phyloP scores from a whole-genome alignment of 2,888 invertebrate genomes.

The Stenolophus ochropezus region DNA sequence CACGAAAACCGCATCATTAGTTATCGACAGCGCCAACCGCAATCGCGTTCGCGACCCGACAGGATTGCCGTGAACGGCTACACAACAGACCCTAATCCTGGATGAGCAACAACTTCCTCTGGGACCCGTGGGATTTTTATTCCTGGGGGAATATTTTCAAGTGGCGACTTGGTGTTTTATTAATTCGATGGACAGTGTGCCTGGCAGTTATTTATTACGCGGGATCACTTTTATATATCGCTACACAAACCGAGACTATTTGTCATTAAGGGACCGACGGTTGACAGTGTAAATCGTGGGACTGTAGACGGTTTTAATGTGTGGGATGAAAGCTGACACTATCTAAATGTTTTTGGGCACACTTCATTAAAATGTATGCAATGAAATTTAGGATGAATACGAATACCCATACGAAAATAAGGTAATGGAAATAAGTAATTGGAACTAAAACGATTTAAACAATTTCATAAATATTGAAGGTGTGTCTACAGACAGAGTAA shows the following conservation, averaged over 20 bases:
- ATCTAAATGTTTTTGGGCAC: constrained; percentile 7
- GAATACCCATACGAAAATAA: no score
- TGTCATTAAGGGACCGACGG: constrained; percentile 10
- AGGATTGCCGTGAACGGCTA: not conserved
- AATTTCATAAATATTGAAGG: not conserved
- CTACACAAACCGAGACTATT: constrained; percentile 14
- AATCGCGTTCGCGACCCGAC: constrained; percentile 1
- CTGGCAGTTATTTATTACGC: constrained; percentile 30
- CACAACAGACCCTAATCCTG: not conserved
- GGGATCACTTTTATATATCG: constrained; percentile 5
- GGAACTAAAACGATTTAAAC: not conserved
- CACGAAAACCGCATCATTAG: constrained; percentile 51
- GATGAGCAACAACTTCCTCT: not conserved
- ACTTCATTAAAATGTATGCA: constrained; percentile 26
- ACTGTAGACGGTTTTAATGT: constrained; percentile 7
- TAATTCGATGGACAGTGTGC: constrained; percentile 13
- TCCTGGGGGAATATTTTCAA: constrained; percentile 12
- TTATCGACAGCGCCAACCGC: constrained; percentile 42
- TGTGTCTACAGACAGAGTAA: no score
- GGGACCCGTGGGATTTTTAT: not conserved
- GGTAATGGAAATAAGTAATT: not conserved
- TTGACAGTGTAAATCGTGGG: constrained; percentile 28
- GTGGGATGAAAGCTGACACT: not conserved
- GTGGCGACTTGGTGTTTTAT: constrained; percentile 13
- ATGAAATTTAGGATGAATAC: not conserved